A percentile compares a stretch with the other conserved stretches of the same genome.
Conservation (phyloP, 2,888 invertebrate species). For the Macaria notata region DNA sequence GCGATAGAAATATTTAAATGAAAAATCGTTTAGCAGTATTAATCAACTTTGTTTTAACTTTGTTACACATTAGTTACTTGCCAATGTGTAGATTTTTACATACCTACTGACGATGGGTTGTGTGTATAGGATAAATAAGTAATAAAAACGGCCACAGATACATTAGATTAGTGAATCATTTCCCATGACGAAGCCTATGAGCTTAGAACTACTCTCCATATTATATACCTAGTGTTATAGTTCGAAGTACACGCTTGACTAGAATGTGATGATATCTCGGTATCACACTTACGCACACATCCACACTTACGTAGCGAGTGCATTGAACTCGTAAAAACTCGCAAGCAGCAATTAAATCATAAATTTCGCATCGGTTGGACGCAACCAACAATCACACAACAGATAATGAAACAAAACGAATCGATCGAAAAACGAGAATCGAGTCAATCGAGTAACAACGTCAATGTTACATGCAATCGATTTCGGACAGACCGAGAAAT, state of each 20-base stretch:
- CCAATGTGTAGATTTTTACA: too few species aligned
- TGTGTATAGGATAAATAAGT: background rate
- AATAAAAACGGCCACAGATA: constrained; percentile 6
- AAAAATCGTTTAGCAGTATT: too few species aligned
- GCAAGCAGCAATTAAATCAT: constrained; percentile 78
- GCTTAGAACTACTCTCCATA: constrained; percentile 27
- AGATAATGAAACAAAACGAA: constrained; percentile 77
- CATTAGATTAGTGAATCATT: constrained; percentile 14
- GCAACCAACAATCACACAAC: constrained; percentile 79
- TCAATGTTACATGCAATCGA: constrained; percentile 65
- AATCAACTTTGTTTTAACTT: too few species aligned
- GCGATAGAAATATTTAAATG: background rate
- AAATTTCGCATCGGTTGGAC: constrained; percentile 74
- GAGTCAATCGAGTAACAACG: constrained; percentile 42
- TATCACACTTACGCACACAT: constrained; percentile 30
- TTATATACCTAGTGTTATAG: constrained; percentile 38
- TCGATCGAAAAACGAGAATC: constrained; percentile 48
- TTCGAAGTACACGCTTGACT: constrained; percentile 51
- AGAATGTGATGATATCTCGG: constrained; percentile 35
- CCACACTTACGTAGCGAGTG: constrained; percentile 35
- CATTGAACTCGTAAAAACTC: constrained; percentile 50
- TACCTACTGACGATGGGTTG: too few species aligned
- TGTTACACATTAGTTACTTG: too few species aligned
- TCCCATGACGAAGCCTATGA: constrained; percentile 24
- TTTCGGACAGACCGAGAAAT: constrained; percentile 60